These are phyloP conservation scores for Aegypius monachus DNA, from an alignment of 2,113 vertebrate species.

Conservation along the genomic window DNA sequence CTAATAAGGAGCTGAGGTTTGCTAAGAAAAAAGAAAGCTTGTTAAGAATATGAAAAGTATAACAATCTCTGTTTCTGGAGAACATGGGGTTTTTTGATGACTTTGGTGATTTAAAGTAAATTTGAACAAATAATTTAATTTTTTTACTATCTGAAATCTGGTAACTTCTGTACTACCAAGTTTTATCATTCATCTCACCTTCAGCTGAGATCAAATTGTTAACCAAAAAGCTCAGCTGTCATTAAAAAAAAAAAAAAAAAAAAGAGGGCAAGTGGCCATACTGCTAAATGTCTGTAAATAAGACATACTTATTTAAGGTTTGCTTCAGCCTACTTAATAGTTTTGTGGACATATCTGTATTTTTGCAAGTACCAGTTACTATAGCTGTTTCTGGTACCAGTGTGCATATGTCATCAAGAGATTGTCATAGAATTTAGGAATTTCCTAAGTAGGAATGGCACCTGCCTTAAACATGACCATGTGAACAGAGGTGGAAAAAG, in stretches of 20 bases:
- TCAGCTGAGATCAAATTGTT: neutral
- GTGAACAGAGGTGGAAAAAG: neutral
- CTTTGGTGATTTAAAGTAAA: neutral
- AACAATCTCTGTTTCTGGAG: neutral
- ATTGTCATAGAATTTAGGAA: neutral
- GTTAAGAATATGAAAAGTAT: neutral
- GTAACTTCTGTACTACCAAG: neutral
- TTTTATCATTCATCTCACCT: neutral
- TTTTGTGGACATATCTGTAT: neutral
- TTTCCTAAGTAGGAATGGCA: neutral
- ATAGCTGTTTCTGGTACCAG: neutral
- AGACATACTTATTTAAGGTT: neutral
- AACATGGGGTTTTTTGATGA: fast-evolving
- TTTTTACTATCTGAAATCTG: neutral
- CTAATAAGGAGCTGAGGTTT: neutral
- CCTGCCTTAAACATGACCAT: neutral
- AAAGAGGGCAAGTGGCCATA: neutral
- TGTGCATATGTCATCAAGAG: neutral
- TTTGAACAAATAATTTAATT: neutral
- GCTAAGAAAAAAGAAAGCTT: neutral
- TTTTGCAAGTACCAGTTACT: neutral
- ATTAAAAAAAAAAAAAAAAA: neutral
- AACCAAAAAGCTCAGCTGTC: neutral
- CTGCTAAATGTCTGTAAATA: neutral
- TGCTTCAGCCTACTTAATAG: neutral